Base-by-base conservation (phyloP, 2,113 vertebrate species). In the Cololabis saira region DNA sequence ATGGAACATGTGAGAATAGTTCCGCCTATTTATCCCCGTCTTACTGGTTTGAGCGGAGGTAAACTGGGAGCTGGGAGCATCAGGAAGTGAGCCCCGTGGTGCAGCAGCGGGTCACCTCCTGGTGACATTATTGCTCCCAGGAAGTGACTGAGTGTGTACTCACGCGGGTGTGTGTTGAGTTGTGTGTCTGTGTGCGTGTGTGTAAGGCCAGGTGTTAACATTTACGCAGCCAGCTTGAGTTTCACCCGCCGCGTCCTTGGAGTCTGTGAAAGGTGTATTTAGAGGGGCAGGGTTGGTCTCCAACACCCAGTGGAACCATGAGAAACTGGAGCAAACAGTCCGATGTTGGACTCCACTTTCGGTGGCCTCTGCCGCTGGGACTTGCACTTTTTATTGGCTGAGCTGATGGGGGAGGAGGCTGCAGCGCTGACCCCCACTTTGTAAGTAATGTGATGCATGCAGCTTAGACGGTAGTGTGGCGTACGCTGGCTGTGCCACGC, bases 61-160 rank as follows among this genome's bases (percentile, higher is more conserved):
- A 7, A 51, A 71, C 27, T 42, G 45, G 44, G 50, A 42, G 50
- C 60, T 64, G 33, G 74, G 86, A 71, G 64, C 33, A 76, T 67
- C 74, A 80, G 87, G 87, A 84, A 87, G 81, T 66, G 61, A 82
- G 61, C 69, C 89, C 83, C 79, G 86, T 44, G 11, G 89, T 14
- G 42, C 63, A 87, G 60, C 89, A 89, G 89, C 89, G 79, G 83
- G 90, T 80, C 68, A 85, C 80, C 86, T 64, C 79, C 37, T 53
- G 3, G 41, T 77, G 85, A 89, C 89, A 87, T 91, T 90, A 24
- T 41, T 27, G 43, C 78, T 69, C 52, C 42, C 63, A 72, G 62
- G 65, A 72, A 72, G 81, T 56, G 71, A 30, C 65, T 50, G 50
- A 56, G 54, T 52, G 15, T 52, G 24, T 68, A 58, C 64, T 54